Evolutionary conservation across 2,888 invertebrate species (phyloP), one percentile per base, ranked within the genome.

Genomic region (Margaritifera margaritifera): DNA sequence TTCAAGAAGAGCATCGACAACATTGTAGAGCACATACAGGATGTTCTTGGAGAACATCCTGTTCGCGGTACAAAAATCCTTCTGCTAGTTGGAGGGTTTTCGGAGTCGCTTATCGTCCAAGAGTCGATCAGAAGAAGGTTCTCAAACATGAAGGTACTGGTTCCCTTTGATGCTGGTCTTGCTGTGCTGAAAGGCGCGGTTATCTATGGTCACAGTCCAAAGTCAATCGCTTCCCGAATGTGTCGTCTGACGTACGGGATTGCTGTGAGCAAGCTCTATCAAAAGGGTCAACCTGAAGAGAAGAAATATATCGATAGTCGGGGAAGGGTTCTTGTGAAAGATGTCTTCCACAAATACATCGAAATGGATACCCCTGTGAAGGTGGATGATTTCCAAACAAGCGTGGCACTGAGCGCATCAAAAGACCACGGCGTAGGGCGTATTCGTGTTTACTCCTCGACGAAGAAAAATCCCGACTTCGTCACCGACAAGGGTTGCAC

Each of bases 161-260:
- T 74, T 58, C 76, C 76, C 4, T 62, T 71, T 22, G 76, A 76
- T 25, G 73, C 76, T 15, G 76, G 73, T 5, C 64, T 73, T 1
- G 73, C 71, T 6, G 76, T 76, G 6, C 61, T 76, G 15, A 73
- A 73, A 60, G 76, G 76, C 3, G 76, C 76, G 20, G 76, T 76
- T 19, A 73, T 76, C 22, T 76, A 68, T 66, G 76, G 76, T 24
- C 76, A 76, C 51, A 68, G 61, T 18, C 76, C 76, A 19, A 68
- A 69, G 67, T 71, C 69, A 8, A 66, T 76, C 22, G 70, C 71
- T 27, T 68, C 76, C 51, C 69, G 76, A 20, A 68, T 76, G 24
- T 71, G 73, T 50, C 65, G 72, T 62, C 55, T 68, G 31, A 74
- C 74, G 6, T 76, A 74, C 61, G 76, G 76, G 19, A 67, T 76